Percentiles rank a stretch among this genome's conserved stretches.
These are phyloP conservation scores for Cartodere bifasciata DNA, from an alignment of 2,888 invertebrate genomes.

Conservation along the genomic window DNA sequence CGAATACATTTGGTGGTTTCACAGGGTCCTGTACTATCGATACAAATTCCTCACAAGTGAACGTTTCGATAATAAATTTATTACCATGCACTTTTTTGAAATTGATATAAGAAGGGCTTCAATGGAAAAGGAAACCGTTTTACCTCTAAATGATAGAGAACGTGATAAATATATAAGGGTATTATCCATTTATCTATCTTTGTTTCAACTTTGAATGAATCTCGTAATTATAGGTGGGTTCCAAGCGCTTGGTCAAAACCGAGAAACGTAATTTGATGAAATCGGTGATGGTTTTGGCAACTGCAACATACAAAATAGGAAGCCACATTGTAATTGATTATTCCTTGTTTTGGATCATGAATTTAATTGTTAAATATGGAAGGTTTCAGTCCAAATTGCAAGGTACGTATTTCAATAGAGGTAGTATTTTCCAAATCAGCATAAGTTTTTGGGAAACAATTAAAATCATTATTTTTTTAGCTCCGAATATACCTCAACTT, in stretches of 20 bases:
- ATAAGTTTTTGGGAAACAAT: not conserved
- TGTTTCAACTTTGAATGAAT: not conserved
- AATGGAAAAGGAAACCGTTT: constrained; percentile 46
- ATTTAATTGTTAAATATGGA: constrained; percentile 38
- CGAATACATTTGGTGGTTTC: no score
- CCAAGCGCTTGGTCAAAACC: constrained; percentile 43
- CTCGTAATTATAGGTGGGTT: constrained; percentile 38
- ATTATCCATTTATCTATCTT: constrained; percentile 12
- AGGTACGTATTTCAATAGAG: constrained; percentile 21
- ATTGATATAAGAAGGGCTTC: constrained; percentile 49
- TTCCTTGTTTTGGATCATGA: constrained; percentile 65
- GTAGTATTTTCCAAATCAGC: not conserved
- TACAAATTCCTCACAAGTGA: constrained; percentile 56
- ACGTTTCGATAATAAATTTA: constrained; percentile 58
- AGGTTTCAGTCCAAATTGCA: constrained; percentile 36
- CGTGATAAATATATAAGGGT: constrained; percentile 48
- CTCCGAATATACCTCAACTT: constrained; percentile 42
- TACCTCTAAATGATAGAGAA: constrained; percentile 57
- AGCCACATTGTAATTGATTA: constrained; percentile 68
- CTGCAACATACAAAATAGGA: constrained; percentile 56
- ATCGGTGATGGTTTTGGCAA: constrained; percentile 44
- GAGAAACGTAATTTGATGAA: constrained; percentile 46
- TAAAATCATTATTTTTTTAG: constrained; percentile 23
- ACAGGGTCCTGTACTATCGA: constrained; percentile 57
- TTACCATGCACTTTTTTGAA: constrained; percentile 50